Evolutionary conservation across 2,113 vertebrate species (phyloP).

Genomic region (Rhabdornis inornatus): DNA sequence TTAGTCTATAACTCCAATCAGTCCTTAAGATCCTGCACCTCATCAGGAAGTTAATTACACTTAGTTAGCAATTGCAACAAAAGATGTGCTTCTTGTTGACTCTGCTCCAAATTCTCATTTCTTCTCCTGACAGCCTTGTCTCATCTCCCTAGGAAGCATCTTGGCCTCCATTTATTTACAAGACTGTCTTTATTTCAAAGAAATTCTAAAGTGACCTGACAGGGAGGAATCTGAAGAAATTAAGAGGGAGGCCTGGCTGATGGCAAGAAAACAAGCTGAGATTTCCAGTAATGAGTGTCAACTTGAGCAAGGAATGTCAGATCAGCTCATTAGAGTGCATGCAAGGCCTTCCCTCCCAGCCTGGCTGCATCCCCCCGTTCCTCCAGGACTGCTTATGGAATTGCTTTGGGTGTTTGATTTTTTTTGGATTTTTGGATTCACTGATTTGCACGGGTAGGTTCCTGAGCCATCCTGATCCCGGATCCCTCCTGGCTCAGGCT

Average conservation of each 20-base stretch:
- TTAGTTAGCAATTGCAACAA: slow-evolving; percentile 41
- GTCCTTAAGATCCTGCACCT: slow-evolving; percentile 49
- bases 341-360: background rate
- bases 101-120: background rate
- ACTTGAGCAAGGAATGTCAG: background rate
- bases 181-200: slow-evolving; percentile 33
- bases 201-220: slow-evolving; percentile 6
- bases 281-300: slow-evolving; percentile 8
- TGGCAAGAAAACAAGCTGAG: background rate
- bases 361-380: background rate
- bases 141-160: background rate
- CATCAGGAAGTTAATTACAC: slow-evolving; percentile 61
- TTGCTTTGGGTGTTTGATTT: background rate
- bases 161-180: slow-evolving; percentile 15
- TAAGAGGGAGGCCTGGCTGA: background rate
- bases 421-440: background rate
- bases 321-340: background rate
- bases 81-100: slow-evolving; percentile 36
- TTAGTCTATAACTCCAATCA: slow-evolving; percentile 41
- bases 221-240: slow-evolving; percentile 28
- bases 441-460: background rate
- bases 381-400: background rate
- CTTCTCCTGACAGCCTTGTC: background rate
- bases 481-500: background rate
- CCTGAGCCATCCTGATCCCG: background rate